Evolutionary conservation across 2,888 invertebrate genomes (phyloP), one percentile per base, ranked within the genome.

Genomic region (Melinaea marsaeus): DNA sequence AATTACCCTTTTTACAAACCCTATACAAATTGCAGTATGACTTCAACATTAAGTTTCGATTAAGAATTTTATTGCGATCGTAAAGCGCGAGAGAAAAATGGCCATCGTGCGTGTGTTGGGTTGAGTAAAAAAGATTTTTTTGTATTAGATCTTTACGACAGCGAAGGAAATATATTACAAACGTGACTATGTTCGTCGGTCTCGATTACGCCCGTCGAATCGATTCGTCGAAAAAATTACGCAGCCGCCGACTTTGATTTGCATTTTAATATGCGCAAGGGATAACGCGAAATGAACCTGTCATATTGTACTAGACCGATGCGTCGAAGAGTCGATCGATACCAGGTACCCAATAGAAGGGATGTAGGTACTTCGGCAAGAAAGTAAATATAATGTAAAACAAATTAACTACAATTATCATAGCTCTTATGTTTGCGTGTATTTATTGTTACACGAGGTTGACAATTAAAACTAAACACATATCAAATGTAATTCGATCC

Each of bases 201-300:
- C 75, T 75, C 79, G 79, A 80, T 84, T 83, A 79, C 77, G 78
- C 73, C 69, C 78, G 76, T 74, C 71, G 78, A 74, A 80, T 82
- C 81, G 80, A 83, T 84, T 80, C 73, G 72, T 69, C 70, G 73
- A 71, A 78, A 83, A 81, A 83, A 76, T 74, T 72, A 69, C 72
- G 65, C 61, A 69, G 71, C 69, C 75, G 72, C 70, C 72, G 77
- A 75, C 71, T 80, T 82, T 78, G 79, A 89, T 90, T 90, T 89
- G 87, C 88, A 90, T 90, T 88, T 90, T 89, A 90, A 90, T 88
- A 88, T 85, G 84, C 84, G 80, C 83, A 76, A 75, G 84, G 85
- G 78, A 80, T 79, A 77, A 75, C 73, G 70, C 71, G 74, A 75
- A 79, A 79, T 75, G 80, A 76, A 76, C 73, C 82, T 85, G 86